Evolutionary conservation across 2,888 invertebrate genomes (phyloP).

Genomic region (Deilephila elpenor): DNA sequence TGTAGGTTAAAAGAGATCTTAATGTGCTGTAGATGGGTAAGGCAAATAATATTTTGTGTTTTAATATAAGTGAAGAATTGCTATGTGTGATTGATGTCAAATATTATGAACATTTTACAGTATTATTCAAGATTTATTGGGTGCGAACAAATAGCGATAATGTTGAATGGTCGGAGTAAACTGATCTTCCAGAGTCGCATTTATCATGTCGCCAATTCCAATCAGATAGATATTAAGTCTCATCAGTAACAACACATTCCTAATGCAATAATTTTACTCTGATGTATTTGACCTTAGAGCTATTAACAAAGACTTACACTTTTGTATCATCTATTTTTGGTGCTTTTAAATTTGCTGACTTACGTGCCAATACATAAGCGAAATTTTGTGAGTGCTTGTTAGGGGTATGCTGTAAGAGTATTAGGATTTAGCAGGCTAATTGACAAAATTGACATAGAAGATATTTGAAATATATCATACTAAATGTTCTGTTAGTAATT

Average conservation of each 20-base stretch:
- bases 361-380: slow-evolving; percentile 22
- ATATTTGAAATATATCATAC: slow-evolving; percentile 14
- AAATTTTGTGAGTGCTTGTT: slow-evolving; percentile 25
- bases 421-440: slow-evolving; percentile 14
- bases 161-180: slow-evolving; percentile 20
- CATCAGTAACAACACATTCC: slow-evolving; percentile 57
- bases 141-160: slow-evolving; percentile 11
- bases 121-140: slow-evolving; percentile 7
- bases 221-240: slow-evolving; percentile 31
- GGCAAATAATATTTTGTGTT: slow-evolving; percentile 30
- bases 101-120: slow-evolving; percentile 19
- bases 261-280: slow-evolving; percentile 39
- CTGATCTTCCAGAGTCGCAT: slow-evolving; percentile 7
- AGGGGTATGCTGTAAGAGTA: slow-evolving; percentile 15
- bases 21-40: slow-evolving; percentile 20
- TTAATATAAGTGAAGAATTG: background rate
- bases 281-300: slow-evolving; percentile 19
- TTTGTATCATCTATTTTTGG: slow-evolving; percentile 24
- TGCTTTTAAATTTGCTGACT: slow-evolving; percentile 26
- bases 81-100: slow-evolving; percentile 22
- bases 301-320: slow-evolving; percentile 4
- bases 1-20: slow-evolving; percentile 21
- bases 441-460: slow-evolving; percentile 11
- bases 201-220: slow-evolving; percentile 4
- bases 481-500: slow-evolving; percentile 16